These are phyloP conservation scores for Byasa hedistus DNA, from an alignment of 2,888 invertebrate genomes.

Conservation along the genomic window DNA sequence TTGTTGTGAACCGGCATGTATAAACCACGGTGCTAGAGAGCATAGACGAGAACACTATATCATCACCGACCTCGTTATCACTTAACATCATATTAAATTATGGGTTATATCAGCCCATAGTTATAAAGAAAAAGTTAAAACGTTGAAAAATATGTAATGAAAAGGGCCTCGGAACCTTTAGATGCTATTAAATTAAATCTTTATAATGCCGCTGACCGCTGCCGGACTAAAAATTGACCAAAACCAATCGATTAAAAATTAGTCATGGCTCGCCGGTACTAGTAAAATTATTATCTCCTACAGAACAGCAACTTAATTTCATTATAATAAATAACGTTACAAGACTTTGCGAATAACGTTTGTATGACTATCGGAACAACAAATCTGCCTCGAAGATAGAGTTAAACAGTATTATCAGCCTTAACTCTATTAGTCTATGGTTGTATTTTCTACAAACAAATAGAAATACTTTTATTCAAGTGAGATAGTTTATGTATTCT, in stretches of 20 bases:
- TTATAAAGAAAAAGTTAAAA: too few relatives aligned
- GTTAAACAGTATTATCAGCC: slow-evolving; percentile 41
- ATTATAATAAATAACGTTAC: slow-evolving; percentile 7
- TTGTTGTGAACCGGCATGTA: too few relatives aligned
- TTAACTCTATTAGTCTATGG: slow-evolving; percentile 44
- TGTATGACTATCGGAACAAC: slow-evolving; percentile 25
- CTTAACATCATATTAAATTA: too few relatives aligned
- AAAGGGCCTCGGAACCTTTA: too few relatives aligned
- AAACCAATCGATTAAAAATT: neutral
- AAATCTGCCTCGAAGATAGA: slow-evolving; percentile 43
- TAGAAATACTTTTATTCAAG: slow-evolving; percentile 13
- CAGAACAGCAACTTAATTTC: neutral
- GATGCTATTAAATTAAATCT: too few relatives aligned
- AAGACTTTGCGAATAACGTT: slow-evolving; percentile 18
- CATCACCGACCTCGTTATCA: too few relatives aligned
- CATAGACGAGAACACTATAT: too few relatives aligned
- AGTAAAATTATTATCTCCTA: slow-evolving; percentile 1
- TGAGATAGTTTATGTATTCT: slow-evolving; percentile 58
- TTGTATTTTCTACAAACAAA: slow-evolving; percentile 43
- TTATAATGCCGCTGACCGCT: too few relatives aligned
- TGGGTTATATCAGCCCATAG: too few relatives aligned
- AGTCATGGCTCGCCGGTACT: neutral
- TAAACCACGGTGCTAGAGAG: too few relatives aligned
- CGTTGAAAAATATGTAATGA: too few relatives aligned
- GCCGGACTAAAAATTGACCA: neutral